Conservation (phyloP, 2,888 invertebrate genomes). For the Bombylius major region DNA sequence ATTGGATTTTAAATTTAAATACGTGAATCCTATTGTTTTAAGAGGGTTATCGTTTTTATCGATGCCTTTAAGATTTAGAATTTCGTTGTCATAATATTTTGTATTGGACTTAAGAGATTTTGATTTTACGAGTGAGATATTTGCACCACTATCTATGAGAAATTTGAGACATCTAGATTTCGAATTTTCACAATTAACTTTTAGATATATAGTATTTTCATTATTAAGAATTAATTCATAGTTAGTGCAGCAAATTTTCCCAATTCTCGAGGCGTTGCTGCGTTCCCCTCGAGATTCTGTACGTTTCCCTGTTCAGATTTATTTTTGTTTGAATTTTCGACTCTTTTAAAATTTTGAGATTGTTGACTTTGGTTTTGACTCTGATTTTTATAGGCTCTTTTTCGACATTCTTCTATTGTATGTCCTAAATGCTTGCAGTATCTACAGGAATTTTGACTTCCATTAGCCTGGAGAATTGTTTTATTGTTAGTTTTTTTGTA, state of each 20-base stretch:
- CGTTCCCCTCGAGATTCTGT: neutral
- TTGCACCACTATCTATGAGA: neutral
- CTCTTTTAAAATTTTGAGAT: too few relatives aligned
- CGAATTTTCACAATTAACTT: neutral
- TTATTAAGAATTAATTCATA: neutral
- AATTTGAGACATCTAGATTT: neutral
- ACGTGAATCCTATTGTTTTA: neutral
- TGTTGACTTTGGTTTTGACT: too few relatives aligned
- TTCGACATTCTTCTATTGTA: neutral
- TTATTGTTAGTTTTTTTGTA: slow-evolving; percentile 6
- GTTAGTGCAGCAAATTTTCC: neutral
- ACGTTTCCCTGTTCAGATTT: neutral
- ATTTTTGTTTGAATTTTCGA: neutral
- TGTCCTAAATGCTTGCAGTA: neutral
- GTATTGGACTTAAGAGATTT: neutral
- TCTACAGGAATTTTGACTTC: neutral
- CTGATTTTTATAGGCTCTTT: neutral
- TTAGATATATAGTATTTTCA: neutral
- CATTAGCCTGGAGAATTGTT: neutral
- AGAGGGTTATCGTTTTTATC: neutral
- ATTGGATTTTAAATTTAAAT: neutral
- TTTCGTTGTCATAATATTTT: neutral
- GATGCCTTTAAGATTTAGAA: neutral
- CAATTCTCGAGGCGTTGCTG: neutral
- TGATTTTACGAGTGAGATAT: neutral